Base-by-base conservation (phyloP, 1,140 invertebrate species). In the Drosophila bocki region DNA sequence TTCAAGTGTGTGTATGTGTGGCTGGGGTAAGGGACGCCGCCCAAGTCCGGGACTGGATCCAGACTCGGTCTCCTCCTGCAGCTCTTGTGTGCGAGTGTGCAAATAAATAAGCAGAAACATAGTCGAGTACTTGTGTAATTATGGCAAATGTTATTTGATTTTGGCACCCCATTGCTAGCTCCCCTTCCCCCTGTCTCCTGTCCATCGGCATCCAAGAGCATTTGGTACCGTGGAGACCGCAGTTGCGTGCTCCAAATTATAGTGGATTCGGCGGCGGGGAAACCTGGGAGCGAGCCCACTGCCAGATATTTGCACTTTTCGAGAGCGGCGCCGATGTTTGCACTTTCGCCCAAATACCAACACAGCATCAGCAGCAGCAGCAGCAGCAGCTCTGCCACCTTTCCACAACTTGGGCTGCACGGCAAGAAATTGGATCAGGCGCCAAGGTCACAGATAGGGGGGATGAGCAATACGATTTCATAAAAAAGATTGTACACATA, bases 101-200 rank as follows among this genome's bases (percentile, higher is more conserved):
- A 70, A 62, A 69, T 78, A 78, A 78, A 78, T 78, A 78, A 76
- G 62, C 76, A 59, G 63, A 63, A 78, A 78, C 63, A 71, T 78
- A 79, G 76, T 78, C 69, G 76, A 78, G 76, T 72, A 72, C 67
- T 79, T 79, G 76, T 79, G 76, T 79, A 79, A 79, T 79, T 79
- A 79, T 62, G 60, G 65, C 58, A 79, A 79, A 79, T 78, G 76
- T 65, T 79, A 78, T 79, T 79, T 78, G 76, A 78, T 78, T 78
- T 78, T 45, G 63, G 41, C 58, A 70, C 67, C 65, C 75, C 50
- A 41, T 42, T 5, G 29, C 26, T 45, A 1, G 22, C 13, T 8
- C 39, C 9, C 61, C 15, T 1, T 1, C 29, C 19, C 11, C 41
- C 15, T 19, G 4, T 7, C 12, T 19, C 9, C 17, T n/a, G 9